phyloP scores from a whole-genome alignment of 2,113 vertebrate genomes.

The Cheilinus undulatus region DNA sequence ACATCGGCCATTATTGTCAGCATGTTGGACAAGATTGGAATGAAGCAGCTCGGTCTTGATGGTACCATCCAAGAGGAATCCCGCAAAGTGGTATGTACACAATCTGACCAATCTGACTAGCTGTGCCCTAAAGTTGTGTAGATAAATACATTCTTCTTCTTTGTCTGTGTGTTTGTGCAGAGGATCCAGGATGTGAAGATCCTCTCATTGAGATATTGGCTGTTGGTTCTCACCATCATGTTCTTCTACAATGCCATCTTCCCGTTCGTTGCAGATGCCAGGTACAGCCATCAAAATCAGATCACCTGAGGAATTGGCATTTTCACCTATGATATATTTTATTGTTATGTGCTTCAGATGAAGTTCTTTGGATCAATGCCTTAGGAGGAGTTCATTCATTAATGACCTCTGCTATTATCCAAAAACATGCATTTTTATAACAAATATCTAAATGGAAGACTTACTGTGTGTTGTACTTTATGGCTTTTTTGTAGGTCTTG shows the following conservation, averaged over 20 bases:
- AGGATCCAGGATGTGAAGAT: conserved; percentile 81
- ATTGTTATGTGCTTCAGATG: too few species aligned
- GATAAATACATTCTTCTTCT: neutral
- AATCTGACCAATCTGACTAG: neutral
- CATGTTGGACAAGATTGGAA: conserved; percentile 83
- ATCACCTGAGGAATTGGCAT: too few species aligned
- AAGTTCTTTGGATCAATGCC: too few species aligned
- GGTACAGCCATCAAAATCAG: conserved; percentile 58
- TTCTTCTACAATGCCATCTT: conserved; percentile 89
- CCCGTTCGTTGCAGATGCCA: conserved; percentile 87
- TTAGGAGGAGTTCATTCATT: too few species aligned
- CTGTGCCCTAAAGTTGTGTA: neutral
- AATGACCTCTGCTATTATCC: too few species aligned
- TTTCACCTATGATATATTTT: too few species aligned
- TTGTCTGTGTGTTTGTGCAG: conserved; percentile 70
- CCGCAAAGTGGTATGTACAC: conserved; percentile 83
- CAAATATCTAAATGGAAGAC: too few species aligned
- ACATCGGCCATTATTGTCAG: conserved; percentile 82
- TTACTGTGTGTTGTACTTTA: too few species aligned
- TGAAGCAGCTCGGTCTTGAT: conserved; percentile 86
- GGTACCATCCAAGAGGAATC: conserved; percentile 84
- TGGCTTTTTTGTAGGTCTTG: too few species aligned
- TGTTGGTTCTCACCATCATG: conserved; percentile 88
- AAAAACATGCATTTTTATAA: too few species aligned
- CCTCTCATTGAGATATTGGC: conserved; percentile 84